Evolutionary conservation across 2,113 vertebrate species (phyloP), one percentile per base, ranked within the genome.

Genomic region (Todiramphus chloris): DNA sequence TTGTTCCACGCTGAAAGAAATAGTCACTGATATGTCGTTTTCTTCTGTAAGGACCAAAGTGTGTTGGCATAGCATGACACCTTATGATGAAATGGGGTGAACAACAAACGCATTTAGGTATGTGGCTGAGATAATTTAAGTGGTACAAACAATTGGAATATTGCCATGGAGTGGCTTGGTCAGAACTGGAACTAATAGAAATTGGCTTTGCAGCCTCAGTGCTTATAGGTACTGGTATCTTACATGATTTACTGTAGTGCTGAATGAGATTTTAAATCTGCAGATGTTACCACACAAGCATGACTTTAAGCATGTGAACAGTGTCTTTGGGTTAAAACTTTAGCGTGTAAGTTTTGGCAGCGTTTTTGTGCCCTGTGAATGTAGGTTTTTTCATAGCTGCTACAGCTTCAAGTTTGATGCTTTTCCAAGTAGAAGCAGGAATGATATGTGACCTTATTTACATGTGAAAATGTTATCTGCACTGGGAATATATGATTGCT

Each of bases 1-100:
- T 92, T 89, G 87, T 91, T 96, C 89, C 77, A 31, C 51, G 78
- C 92, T 87, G 94, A 83, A 97, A 68, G 80, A 51, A 87, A 56
- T 31, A 73, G 74, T 91, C 81, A 74, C 66, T 79, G 96, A 79
- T 84, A 72, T 4, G 50, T 69, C 78, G 24, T 90, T 94, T 88
- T 59, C 74, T 73, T 41, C 51, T 69, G 72, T 39, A 51, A 83
- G 94, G 77, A 9, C 80, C 31, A 9, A 13, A 56, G 75, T 4
- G 16, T 85, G 87, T 23, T 92, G 93, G 87, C 31, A 2, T 84
- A 75, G 95, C 89, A 68, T 85, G 87, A 87, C 70, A 78, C 93
- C 91, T 90, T 77, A 11, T 73, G 87, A 77, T 89, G 86, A 39
- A 77, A 62, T 14, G 55, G 67, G n/a, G 55, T 56, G 84, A 84